Conservation (phyloP, 92 coral and sea anemone genomes). For the Epizoanthus stellaris region DNA sequence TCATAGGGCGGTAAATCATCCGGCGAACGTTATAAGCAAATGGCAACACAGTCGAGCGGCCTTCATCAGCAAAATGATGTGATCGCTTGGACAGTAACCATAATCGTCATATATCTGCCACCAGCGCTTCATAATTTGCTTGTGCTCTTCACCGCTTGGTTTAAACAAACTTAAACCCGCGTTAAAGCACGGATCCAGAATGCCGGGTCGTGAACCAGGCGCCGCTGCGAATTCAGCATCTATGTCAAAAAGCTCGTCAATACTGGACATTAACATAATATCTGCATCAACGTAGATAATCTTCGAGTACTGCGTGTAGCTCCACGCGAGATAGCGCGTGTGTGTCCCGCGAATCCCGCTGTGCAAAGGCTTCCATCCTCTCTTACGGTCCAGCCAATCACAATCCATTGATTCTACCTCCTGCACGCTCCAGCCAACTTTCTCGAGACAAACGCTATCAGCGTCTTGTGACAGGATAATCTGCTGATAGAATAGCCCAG, state of each 20-base stretch:
- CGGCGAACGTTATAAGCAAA: too few species aligned
- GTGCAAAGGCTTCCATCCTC: conserved; percentile 42
- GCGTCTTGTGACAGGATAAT: conserved; percentile 66
- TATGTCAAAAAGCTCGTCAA: conserved; percentile 79
- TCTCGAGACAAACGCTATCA: conserved; percentile 60
- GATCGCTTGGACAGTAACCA: too few species aligned
- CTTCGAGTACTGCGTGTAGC: conserved; percentile 24
- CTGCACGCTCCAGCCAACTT: conserved; percentile 70
- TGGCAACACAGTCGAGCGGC: too few species aligned
- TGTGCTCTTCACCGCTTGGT: conserved; percentile 48
- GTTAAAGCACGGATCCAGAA: too few species aligned
- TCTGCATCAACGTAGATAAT: conserved; percentile 74
- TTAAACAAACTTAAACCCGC: conserved; percentile 46
- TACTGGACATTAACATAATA: conserved; percentile 61
- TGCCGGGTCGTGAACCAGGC: too few species aligned
- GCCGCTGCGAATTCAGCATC: too few species aligned
- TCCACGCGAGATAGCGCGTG: conserved; percentile 89
- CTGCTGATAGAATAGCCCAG: conserved; percentile 67
- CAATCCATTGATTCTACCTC: conserved; percentile 80
- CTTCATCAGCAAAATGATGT: neutral
- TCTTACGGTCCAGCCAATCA: conserved; percentile 72
- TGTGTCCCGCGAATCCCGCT: conserved; percentile 79
- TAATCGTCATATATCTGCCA: too few species aligned
- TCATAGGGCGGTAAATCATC: too few species aligned
- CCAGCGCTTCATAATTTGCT: neutral